Base-by-base conservation (phyloP, 1,140 invertebrate species). In the Kradibia gibbosae region DNA sequence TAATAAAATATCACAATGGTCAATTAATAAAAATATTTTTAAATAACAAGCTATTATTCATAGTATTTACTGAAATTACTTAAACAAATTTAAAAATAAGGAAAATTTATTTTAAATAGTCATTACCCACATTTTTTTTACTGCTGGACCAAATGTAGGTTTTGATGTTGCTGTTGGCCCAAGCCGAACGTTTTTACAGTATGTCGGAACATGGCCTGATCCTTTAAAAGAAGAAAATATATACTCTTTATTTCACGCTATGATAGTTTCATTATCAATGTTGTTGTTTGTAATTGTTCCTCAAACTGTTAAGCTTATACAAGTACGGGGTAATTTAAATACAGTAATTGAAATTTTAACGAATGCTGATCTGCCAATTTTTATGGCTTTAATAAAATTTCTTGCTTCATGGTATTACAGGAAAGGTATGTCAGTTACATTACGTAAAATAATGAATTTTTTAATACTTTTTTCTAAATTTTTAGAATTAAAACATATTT, bases 171-270 rank as follows among this genome's bases (percentile, higher is more conserved):
- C 83, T 8, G 55, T 83, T 3, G 85, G 84, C 17, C 85, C 82
- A 55, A 82, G 85, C 48, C 76, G 82, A 17, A 31, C 53, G 4
- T 77, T 81, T 48, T 73, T 86, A 39, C 50, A 79, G 7, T 73
- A 84, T 15, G 50, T 86, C 0, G 85, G 85, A 17, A 53, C 65
- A 11, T 86, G 85, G 85, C 85, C 84, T 20, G 78, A 84, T 77
- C 67, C 65, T 22, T 53, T 78, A 4, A 11, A 0, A n/a, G 1
- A 36, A 15, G 60, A 72, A 57, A 78, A 42, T 36, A 3, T 28
- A 22, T 77, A 72, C 1, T 39, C 53, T 31, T 4, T 60, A 0
- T 50, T 20, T 15, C 62, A 25, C 15, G 60, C 72, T 36, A 28
- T 81, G 3, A 31, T 67, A 0, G 50, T 28, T 10, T n/a, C 62